Base-by-base conservation (phyloP, 2,797 vertebrate species). In the Lepus townsendii region DNA sequence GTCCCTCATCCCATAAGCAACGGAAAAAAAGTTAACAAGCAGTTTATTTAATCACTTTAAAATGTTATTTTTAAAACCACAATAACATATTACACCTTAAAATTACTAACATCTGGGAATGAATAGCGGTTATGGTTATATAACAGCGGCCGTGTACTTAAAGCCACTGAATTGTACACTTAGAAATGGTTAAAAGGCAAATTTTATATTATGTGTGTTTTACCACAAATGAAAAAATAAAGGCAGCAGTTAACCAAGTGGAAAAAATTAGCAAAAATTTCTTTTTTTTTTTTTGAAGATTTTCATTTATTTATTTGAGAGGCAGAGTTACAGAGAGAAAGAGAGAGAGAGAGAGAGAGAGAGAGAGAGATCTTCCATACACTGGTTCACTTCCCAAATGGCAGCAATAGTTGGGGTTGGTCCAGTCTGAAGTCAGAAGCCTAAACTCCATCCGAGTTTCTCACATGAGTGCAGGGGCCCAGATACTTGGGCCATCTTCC, bases 21-120 rank as follows among this genome's bases (percentile, higher is more conserved):
- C 1, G 5, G 50, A 90, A 62, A 66, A 8, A 32, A 50, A 93
- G 14, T 32, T 52, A 50, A 78, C 66, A 77, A 72, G 16, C 16
- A 16, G 83, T 92, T 91, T 66, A 76, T 76, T 93, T 76, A 84
- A 52, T 54, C 27, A 54, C 26, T 77, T 66, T 75, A 84, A 90
- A 71, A 17, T 69, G 32, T 78, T 27, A 79, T 72, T 22, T 68
- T 72, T 32, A 35, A 90, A 83, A 38, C 35, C 72, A 71, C 19
- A 69, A 42, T 57, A 62, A 26, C 38, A 32, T 57, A 42, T 86
- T 38, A 38, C 1, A 86, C 26, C 42, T 57, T 83, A 62, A 83
- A 92, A 83, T 73, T 52, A n/a, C 42, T 68, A 69, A 38, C 17
- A 50, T 71, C 80, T 85, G 14, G 7, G 5, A 85, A 80, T 24